Percentiles rank a stretch among this genome's conserved stretches.
phyloP scores from a whole-genome alignment of 2,888 invertebrate genomes.

The Apeira syringaria region DNA sequence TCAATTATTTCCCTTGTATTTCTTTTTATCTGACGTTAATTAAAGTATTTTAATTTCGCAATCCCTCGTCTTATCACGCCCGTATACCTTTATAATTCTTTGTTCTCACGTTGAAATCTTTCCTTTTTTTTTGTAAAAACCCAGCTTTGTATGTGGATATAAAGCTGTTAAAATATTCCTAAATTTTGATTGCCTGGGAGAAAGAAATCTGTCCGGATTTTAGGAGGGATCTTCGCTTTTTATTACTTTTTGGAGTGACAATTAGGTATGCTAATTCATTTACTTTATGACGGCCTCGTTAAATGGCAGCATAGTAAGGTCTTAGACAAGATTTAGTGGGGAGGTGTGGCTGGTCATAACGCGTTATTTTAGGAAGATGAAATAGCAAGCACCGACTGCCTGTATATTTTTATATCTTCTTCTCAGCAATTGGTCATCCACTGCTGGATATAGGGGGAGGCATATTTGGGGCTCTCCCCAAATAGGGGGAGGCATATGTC shows the following conservation, averaged over 20 bases:
- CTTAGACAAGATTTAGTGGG: slow-evolving; percentile 56
- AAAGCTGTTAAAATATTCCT: slow-evolving; percentile 64
- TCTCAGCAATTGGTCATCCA: too few relatives aligned
- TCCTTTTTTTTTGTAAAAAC: slow-evolving; percentile 52
- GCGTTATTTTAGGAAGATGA: slow-evolving; percentile 17
- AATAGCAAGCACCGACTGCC: too few relatives aligned
- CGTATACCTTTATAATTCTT: slow-evolving; percentile 49
- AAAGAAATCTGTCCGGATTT: slow-evolving; percentile 66
- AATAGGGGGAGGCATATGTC: too few relatives aligned
- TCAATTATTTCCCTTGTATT: slow-evolving; percentile 45
- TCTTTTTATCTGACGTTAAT: slow-evolving; percentile 56
- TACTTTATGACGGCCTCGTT: slow-evolving; percentile 68
- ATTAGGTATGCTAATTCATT: slow-evolving; percentile 79
- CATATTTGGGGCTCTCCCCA: too few relatives aligned
- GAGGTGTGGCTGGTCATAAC: slow-evolving; percentile 36
- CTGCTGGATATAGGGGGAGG: too few relatives aligned
- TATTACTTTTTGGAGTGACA: slow-evolving; percentile 68
- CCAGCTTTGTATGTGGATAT: slow-evolving; percentile 62
- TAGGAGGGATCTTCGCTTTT: slow-evolving; percentile 63
- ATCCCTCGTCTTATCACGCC: slow-evolving; percentile 40
- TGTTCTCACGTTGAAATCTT: slow-evolving; percentile 50
- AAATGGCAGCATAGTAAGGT: slow-evolving; percentile 59
- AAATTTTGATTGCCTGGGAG: slow-evolving; percentile 74
- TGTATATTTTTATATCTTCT: too few relatives aligned
- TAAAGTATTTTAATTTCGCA: slow-evolving; percentile 61